Conservation (phyloP, 2,113 vertebrate genomes). For the Odocoileus hemionus region DNA sequence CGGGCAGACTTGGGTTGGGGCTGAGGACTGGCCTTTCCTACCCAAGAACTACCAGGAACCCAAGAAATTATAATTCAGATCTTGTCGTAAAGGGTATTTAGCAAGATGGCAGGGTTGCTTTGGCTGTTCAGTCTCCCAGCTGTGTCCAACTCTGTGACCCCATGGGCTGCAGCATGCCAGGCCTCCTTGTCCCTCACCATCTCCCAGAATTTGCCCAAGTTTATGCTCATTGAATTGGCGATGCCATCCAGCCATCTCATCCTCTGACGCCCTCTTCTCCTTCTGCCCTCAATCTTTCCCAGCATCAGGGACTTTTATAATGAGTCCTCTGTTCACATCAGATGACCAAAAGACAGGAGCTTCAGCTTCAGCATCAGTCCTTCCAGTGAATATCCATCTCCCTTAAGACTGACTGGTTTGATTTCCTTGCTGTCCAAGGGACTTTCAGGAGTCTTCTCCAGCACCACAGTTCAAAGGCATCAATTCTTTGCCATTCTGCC, state of each 20-base stretch:
- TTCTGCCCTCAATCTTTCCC: neutral
- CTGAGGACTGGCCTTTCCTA: neutral
- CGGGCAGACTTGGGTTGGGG: neutral
- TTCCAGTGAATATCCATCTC: neutral
- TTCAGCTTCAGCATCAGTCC: neutral
- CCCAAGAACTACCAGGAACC: neutral
- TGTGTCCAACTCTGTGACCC: neutral
- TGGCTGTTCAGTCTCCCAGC: neutral
- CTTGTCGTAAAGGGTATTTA: neutral
- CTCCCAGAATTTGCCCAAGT: neutral
- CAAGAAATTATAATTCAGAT: neutral
- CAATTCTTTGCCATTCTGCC: neutral
- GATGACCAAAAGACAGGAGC: neutral
- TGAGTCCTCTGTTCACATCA: neutral
- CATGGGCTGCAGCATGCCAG: neutral
- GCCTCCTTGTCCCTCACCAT: neutral
- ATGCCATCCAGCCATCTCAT: neutral
- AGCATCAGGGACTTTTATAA: neutral
- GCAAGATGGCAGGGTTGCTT: neutral
- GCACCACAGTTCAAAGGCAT: neutral
- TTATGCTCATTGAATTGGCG: neutral
- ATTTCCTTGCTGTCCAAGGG: neutral
- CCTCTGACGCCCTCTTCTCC: neutral
- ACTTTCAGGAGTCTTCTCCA: neutral
- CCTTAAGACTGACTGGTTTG: neutral